Base-by-base conservation (phyloP, 2,797 vertebrate species). In the Denticeps clupeoides region DNA sequence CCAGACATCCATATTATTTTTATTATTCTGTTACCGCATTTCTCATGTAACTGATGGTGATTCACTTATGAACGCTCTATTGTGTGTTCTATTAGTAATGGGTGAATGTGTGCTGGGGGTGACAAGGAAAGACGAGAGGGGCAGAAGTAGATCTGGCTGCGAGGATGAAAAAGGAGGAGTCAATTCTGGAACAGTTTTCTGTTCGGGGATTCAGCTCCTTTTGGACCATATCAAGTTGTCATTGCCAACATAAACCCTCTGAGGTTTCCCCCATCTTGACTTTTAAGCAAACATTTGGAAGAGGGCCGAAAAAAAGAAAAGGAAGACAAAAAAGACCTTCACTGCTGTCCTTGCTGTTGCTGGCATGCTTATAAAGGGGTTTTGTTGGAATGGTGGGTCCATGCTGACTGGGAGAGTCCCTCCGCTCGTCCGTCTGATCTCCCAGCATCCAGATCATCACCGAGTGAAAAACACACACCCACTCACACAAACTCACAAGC, bases 321-420 rank as follows among this genome's bases (percentile, higher is more conserved):
- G 46, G 48, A 41, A 53, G 45, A 69, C 26, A 37, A 67, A 64
- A 71, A 50, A 45, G 58, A 45, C 61, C 68, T 73, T 74, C 64
- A 71, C 67, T 65, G 38, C 68, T 45, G 12, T 56, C 55, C 56
- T 26, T 75, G 77, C 74, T 77, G 65, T 70, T 72, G 51, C 77
- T 84, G 81, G 80, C 76, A 40, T 47, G 54, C 58, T 67, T 71
- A 83, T 73, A 84, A 78, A 82, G 77, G 64, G 13, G 71, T 72
- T 73, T 60, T 53, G 45, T 58, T 71, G 68, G 65, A 63, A 43
- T 35, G 11, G 11, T 7, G 68, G 41, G 57, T 63, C 69, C 72
- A 45, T 22, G 50, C 58, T 18, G 60, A 59, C 60, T 38, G 55
- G 62, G 53, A 66, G 67, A 52, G 59, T 41, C 65, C 53, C 49